Evolutionary conservation across 2,797 vertebrate genomes (phyloP).

Genomic region (Echiichthys vipera): DNA sequence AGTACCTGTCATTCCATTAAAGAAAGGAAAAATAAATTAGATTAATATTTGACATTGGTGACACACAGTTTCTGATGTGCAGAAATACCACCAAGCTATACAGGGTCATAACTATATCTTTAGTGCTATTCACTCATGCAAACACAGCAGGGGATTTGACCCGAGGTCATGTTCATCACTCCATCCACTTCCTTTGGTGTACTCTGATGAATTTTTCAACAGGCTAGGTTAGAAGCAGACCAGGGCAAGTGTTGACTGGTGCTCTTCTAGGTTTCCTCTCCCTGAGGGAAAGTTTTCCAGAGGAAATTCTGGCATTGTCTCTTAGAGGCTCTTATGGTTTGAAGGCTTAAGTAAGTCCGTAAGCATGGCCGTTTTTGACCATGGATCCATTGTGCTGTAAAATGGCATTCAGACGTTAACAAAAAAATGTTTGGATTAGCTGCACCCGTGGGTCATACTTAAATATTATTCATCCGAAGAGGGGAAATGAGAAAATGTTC

Average conservation of each 20-base stretch:
- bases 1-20: conserved; percentile 12
- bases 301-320: conserved; percentile 40
- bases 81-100: conserved; percentile 16
- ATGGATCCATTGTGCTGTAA: conserved; percentile 7
- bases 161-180: conserved; percentile 46
- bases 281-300: conserved; percentile 1
- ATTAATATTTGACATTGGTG: conserved; percentile 43
- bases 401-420: conserved; percentile 18
- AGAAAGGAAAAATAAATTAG: conserved; percentile 1
- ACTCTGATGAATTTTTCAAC: conserved; percentile 44
- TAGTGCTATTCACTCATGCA: conserved; percentile 39
- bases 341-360: conserved; percentile 41
- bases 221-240: conserved; percentile 23
- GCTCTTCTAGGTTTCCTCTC: conserved; percentile 38
- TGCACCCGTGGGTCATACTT: conserved; percentile 22
- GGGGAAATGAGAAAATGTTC: conserved; percentile 48
- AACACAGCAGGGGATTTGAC: conserved; percentile 62
- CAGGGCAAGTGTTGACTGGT: conserved; percentile 69
- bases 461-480: conserved; percentile 48
- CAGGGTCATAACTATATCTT: conserved; percentile 40
- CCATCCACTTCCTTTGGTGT: conserved; percentile 44
- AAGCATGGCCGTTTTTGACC: conserved; percentile 9
- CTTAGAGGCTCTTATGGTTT: conserved; percentile 7
- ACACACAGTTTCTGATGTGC: conserved; percentile 37
- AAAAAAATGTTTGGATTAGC: conserved; percentile 35